Evolutionary conservation across 2,888 invertebrate genomes (phyloP).

Genomic region (Xylota segnis): DNA sequence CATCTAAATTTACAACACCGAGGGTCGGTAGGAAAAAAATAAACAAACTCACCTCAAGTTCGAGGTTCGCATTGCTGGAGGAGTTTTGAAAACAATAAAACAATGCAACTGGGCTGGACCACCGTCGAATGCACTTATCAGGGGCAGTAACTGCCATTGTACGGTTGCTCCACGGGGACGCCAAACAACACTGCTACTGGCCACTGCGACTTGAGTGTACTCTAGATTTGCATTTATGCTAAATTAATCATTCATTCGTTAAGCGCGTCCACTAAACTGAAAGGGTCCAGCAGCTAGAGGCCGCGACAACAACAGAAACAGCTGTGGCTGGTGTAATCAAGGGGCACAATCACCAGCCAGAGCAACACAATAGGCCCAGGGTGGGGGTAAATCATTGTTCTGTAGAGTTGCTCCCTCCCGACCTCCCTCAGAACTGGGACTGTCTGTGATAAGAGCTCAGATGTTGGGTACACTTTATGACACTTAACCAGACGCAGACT

Average conservation of each 20-base stretch:
- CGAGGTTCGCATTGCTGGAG: slow-evolving; percentile 26
- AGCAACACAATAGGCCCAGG: slow-evolving; percentile 10
- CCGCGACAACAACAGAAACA: slow-evolving; percentile 46
- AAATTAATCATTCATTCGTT: slow-evolving; percentile 72
- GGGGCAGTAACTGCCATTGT: slow-evolving; percentile 59
- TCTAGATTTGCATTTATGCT: slow-evolving; percentile 71
- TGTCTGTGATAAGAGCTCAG: slow-evolving; percentile 54
- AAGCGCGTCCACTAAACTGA: slow-evolving; percentile 40
- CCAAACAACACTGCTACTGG: slow-evolving; percentile 23
- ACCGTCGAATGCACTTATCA: slow-evolving; percentile 49
- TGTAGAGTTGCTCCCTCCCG: slow-evolving; percentile 6
- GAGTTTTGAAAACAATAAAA: slow-evolving; percentile 43
- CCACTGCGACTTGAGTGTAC: slow-evolving; percentile 53
- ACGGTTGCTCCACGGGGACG: slow-evolving; percentile 10
- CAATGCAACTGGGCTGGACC: slow-evolving; percentile 54
- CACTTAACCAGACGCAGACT: slow-evolving; percentile 66
- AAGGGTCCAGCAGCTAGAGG: slow-evolving; percentile 43
- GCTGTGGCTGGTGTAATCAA: slow-evolving; percentile 58
- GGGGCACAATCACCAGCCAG: slow-evolving; percentile 32
- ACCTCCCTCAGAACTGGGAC: background rate
- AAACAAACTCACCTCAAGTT: slow-evolving; percentile 59
- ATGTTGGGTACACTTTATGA: slow-evolving; percentile 51
- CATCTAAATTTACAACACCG: background rate
- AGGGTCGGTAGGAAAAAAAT: background rate
- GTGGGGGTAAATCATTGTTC: slow-evolving; percentile 19